These are phyloP conservation scores for Sebastes schlegelii DNA, from an alignment of 2,113 vertebrate species.

Conservation along the genomic window DNA sequence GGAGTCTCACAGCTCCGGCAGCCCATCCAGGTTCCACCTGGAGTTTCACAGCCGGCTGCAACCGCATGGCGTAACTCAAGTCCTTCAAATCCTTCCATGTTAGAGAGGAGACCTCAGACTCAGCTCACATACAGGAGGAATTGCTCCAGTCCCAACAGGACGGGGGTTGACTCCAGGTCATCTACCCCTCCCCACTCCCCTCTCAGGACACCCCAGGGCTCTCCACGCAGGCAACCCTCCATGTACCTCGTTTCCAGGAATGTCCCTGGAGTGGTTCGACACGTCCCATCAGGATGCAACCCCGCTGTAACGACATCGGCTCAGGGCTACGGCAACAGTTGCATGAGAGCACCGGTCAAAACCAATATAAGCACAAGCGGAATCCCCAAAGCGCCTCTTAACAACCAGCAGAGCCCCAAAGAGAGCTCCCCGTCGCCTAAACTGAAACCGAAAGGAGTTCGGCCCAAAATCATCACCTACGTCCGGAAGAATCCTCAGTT, in stretches of 20 bases:
- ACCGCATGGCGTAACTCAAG: constrained; percentile 38
- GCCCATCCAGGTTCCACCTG: constrained; percentile 41
- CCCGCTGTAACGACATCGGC: constrained; percentile 62
- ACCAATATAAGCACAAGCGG: constrained; percentile 84
- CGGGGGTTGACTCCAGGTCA: constrained; percentile 59
- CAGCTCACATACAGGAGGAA: constrained; percentile 77
- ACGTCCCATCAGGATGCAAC: constrained; percentile 67
- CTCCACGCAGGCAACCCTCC: constrained; percentile 76
- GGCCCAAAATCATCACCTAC: constrained; percentile 98
- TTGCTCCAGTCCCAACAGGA: constrained; percentile 78
- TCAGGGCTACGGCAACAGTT: constrained; percentile 82
- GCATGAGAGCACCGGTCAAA: constrained; percentile 90
- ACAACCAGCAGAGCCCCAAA: constrained; percentile 75
- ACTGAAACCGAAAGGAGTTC: constrained; percentile 92
- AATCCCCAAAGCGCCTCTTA: constrained; percentile 89
- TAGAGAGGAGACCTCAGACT: constrained; percentile 74
- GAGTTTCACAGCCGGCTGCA: constrained; percentile 41
- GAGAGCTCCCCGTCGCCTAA: constrained; percentile 83
- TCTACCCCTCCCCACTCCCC: constrained; percentile 75
- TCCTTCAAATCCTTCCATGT: constrained; percentile 46
- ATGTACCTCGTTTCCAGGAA: constrained; percentile 77
- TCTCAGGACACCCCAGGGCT: constrained; percentile 80
- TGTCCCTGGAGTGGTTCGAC: constrained; percentile 65
- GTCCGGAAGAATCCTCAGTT: constrained; percentile 92
- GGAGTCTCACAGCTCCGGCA: constrained; percentile 45